Evolutionary conservation across 2,113 vertebrate genomes (phyloP).

Genomic region (Peromyscus leucopus): DNA sequence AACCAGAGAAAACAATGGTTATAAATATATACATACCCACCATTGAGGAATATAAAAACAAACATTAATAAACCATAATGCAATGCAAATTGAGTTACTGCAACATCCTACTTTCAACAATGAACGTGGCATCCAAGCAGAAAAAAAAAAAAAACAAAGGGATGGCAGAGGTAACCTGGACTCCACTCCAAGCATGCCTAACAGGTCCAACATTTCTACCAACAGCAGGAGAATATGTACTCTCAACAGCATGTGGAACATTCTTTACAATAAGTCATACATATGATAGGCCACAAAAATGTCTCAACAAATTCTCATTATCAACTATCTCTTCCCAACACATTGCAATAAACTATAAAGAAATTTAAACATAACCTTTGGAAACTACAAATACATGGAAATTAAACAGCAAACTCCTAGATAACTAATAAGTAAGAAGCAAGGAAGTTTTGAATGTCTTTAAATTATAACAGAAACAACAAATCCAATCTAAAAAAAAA

Average conservation of each 20-base stretch:
- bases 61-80: neutral
- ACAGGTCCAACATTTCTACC: neutral
- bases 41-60: neutral
- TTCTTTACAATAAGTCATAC: neutral
- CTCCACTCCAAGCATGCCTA: neutral
- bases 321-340: neutral
- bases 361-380: neutral
- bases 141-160: neutral
- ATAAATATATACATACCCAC: neutral
- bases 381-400: neutral
- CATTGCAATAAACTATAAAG: neutral
- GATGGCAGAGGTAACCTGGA: neutral
- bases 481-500: neutral
- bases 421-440: neutral
- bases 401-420: neutral
- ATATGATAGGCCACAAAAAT: neutral
- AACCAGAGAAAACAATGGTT: neutral
- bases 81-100: neutral
- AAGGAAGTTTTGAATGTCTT: no score
- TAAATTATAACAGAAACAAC: neutral
- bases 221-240: neutral
- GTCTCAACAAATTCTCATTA: neutral
- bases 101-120: neutral
- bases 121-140: neutral
- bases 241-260: neutral